These are phyloP conservation scores for Lepidocyrtinus sp. DNA, from an alignment of 2,888 invertebrate species.

Conservation along the genomic window DNA sequence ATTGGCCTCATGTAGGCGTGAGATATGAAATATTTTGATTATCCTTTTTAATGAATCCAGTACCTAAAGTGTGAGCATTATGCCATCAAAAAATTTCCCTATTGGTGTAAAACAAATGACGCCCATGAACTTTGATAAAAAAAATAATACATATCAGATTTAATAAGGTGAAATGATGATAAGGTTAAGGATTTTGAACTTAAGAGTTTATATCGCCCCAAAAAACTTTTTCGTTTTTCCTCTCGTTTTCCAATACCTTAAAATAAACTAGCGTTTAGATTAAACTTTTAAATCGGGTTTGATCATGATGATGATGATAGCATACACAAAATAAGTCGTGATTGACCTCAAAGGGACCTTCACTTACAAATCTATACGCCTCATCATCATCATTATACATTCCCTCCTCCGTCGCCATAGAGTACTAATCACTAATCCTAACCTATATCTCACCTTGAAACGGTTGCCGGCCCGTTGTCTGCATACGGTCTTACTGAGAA, in stretches of 20 bases:
- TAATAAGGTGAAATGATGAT: conserved; percentile 11
- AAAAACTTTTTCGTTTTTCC: conserved; percentile 14
- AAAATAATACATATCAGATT: neutral
- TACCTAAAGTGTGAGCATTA: conserved; percentile 5
- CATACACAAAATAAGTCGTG: conserved; percentile 40
- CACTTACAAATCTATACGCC: conserved; percentile 39
- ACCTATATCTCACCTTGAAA: conserved; percentile 38
- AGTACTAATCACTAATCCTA: conserved; percentile 18
- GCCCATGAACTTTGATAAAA: neutral
- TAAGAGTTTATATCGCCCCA: neutral
- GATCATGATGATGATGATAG: neutral
- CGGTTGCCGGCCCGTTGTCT: conserved; percentile 45
- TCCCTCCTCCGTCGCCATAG: conserved; percentile 43
- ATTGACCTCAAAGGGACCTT: conserved; percentile 62
- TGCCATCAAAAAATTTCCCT: neutral
- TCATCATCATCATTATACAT: neutral
- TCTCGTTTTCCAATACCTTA: conserved; percentile 26
- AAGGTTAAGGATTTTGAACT: conserved; percentile 43
- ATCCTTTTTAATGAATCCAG: conserved; percentile 13
- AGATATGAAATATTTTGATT: conserved; percentile 58
- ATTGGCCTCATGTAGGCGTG: conserved; percentile 59
- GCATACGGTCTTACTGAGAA: conserved; percentile 39
- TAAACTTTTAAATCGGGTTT: too few relatives aligned
- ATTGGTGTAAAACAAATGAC: neutral
- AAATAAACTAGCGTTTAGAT: too few relatives aligned